Conservation (phyloP, 2,888 invertebrate genomes). For the Tupiocoris notatus region DNA sequence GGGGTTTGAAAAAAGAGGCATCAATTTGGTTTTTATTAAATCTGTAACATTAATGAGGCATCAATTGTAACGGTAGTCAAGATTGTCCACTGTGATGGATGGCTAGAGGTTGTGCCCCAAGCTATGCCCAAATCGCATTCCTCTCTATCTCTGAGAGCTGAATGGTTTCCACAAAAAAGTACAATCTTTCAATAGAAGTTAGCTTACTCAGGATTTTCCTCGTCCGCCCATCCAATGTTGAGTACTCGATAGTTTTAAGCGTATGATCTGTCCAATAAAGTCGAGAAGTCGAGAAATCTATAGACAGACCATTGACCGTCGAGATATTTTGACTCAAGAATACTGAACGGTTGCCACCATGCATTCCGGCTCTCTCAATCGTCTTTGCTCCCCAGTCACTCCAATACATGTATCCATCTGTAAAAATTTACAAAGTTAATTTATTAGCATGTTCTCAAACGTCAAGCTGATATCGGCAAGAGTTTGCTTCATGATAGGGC, state of each 20-base stretch:
- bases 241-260: constrained; percentile 73
- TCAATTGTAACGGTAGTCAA: no score
- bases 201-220: constrained; percentile 59
- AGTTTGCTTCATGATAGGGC: no score
- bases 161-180: no score
- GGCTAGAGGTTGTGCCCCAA: no score
- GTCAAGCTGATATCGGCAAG: no score
- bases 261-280: constrained; percentile 88
- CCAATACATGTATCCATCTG: constrained; percentile 78
- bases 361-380: constrained; percentile 86
- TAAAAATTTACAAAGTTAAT: no score
- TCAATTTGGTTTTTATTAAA: not conserved
- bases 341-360: constrained; percentile 68
- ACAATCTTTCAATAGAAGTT: not conserved
- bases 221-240: constrained; percentile 72
- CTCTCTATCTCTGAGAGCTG: no score
- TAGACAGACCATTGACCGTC: constrained; percentile 83
- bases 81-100: no score
- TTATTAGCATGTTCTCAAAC: no score
- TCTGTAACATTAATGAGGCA: no score
- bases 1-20: not conserved
- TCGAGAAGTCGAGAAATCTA: constrained; percentile 69
- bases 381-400: constrained; percentile 80
- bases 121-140: no score
- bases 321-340: constrained; percentile 65